Conservation (phyloP, 2,797 vertebrate genomes). For the Melanotaenia boesemani region DNA sequence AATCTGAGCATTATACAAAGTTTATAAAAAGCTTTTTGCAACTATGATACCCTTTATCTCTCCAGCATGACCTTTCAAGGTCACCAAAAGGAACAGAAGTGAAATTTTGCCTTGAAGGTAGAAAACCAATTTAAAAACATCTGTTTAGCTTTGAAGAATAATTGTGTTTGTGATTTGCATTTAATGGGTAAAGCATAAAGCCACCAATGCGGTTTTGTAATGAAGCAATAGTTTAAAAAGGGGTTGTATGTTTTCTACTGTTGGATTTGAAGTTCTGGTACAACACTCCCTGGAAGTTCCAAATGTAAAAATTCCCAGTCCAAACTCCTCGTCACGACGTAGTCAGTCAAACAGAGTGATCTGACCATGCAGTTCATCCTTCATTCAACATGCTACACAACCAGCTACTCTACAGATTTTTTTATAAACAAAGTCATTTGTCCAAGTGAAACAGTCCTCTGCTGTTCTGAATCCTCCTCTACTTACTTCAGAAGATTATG, state of each 20-base stretch:
- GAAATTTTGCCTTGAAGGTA: conserved; percentile 38
- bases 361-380: conserved; percentile 49
- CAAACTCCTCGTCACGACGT: conserved; percentile 24
- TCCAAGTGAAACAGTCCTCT: conserved; percentile 22
- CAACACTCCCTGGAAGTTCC: conserved; percentile 10
- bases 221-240: conserved; percentile 26
- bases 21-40: conserved; percentile 13
- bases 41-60: conserved; percentile 3
- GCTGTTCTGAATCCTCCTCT: conserved; percentile 43
- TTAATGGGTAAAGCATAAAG: conserved; percentile 46
- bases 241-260: conserved; percentile 7
- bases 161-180: conserved; percentile 25
- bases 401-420: conserved; percentile 17
- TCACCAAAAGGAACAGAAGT: conserved; percentile 21
- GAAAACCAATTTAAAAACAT: conserved; percentile 51
- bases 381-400: conserved; percentile 61
- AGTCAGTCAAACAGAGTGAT: conserved; percentile 38
- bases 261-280: conserved; percentile 15
- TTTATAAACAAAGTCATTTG: conserved; percentile 46
- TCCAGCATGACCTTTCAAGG: neutral
- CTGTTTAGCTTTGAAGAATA: conserved; percentile 42
- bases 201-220: conserved; percentile 16
- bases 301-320: conserved; percentile 28
- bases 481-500: conserved; percentile 44
- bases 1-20: conserved; percentile 8